phyloP scores from a whole-genome alignment of 2,888 invertebrate species.

The Gari tellinella region DNA sequence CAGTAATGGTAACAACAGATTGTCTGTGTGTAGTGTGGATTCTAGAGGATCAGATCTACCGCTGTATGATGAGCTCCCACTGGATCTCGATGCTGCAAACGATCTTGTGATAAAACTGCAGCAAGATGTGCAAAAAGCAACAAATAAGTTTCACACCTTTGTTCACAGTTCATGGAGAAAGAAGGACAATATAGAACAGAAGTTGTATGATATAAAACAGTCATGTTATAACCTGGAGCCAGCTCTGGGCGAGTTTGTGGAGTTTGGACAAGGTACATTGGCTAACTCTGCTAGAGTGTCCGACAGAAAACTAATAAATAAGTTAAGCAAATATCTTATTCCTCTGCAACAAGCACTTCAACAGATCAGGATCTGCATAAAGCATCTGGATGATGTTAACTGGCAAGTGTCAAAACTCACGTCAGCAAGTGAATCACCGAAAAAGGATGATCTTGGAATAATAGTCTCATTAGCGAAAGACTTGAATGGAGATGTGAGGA shows the following conservation, averaged over 20 bases:
- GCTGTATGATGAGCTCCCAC: conserved; percentile 86
- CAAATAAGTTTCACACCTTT: conserved; percentile 91
- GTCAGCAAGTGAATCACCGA: conserved; percentile 83
- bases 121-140: conserved; percentile 92
- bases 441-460: conserved; percentile 94
- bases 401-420: conserved; percentile 75
- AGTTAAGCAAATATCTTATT: conserved; percentile 74
- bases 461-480: conserved; percentile 94
- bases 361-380: conserved; percentile 69
- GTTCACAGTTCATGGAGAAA: conserved; percentile 91
- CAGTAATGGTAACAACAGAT: conserved; percentile 64
- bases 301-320: conserved; percentile 78
- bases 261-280: conserved; percentile 94
- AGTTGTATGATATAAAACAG: conserved; percentile 92
- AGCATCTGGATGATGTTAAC: conserved; percentile 74
- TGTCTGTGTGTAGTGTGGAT: conserved; percentile 77
- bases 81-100: conserved; percentile 91
- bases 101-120: conserved; percentile 91
- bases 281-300: conserved; percentile 90
- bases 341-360: conserved; percentile 76
- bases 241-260: conserved; percentile 93
- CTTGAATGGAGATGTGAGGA: conserved; percentile 94
- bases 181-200: conserved; percentile 91
- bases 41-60: conserved; percentile 72
- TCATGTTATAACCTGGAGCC: conserved; percentile 91